Evolutionary conservation across 2,113 vertebrate species (phyloP).

Genomic region (Sialia sialis): DNA sequence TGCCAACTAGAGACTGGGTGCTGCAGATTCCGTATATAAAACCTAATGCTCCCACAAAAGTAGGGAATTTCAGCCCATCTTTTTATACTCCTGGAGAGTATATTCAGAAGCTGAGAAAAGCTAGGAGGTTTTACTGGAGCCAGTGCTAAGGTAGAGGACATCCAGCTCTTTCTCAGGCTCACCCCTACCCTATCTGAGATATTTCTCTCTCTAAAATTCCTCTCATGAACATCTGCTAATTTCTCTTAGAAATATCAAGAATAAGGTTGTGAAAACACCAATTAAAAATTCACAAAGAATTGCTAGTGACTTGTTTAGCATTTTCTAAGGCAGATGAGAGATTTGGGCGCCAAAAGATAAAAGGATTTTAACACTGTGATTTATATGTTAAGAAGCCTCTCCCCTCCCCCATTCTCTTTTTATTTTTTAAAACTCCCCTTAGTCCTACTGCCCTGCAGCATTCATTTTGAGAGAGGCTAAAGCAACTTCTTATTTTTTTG

Average conservation of each 20-base stretch:
- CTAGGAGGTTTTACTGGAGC: background rate
- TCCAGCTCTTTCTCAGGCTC: background rate
- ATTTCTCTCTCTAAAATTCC: background rate
- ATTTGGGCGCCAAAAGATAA: slow-evolving; percentile 64
- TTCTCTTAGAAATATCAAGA: slow-evolving; percentile 35
- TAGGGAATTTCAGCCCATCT: background rate
- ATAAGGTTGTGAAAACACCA: slow-evolving; percentile 63
- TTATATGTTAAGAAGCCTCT: slow-evolving; percentile 46
- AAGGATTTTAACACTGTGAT: slow-evolving; percentile 66
- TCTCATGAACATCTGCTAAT: slow-evolving; percentile 49
- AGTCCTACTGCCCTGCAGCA: slow-evolving; percentile 59
- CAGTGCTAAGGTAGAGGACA: background rate
- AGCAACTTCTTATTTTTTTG: slow-evolving; percentile 25
- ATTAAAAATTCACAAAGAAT: slow-evolving; percentile 67
- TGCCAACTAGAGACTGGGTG: background rate
- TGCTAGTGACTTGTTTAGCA: slow-evolving; percentile 42
- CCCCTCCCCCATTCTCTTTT: slow-evolving; percentile 31
- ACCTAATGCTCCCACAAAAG: background rate
- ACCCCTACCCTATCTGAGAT: background rate
- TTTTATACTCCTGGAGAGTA: background rate
- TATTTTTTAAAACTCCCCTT: slow-evolving; percentile 45
- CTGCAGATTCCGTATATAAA: background rate
- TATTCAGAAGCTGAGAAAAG: background rate
- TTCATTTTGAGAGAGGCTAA: slow-evolving; percentile 18
- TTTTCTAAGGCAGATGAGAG: slow-evolving; percentile 56